A percentile compares a stretch with the other conserved stretches of the same genome.
Conservation (phyloP, 2,888 invertebrate genomes). For the Morinoia aosen region DNA sequence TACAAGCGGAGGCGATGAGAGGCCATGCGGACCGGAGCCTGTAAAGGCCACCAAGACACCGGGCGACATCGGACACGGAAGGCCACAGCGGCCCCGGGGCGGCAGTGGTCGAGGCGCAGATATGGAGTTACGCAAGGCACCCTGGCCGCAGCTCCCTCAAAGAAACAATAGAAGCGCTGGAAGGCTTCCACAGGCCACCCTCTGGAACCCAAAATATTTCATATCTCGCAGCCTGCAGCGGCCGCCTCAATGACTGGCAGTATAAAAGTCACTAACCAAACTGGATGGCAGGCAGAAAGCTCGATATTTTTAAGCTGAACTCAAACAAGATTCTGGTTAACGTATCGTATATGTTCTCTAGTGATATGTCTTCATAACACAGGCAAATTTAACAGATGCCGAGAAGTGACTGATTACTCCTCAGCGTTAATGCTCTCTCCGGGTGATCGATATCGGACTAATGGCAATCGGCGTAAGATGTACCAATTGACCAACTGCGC, state of each 20-base stretch:
- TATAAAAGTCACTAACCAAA: background rate
- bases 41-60: background rate
- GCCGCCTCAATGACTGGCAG: background rate
- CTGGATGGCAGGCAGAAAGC: background rate
- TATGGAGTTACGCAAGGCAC: constrained; percentile 19
- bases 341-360: background rate
- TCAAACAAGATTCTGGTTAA: background rate
- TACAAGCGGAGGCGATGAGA: too few relatives aligned
- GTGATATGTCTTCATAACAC: background rate
- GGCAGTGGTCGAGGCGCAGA: background rate
- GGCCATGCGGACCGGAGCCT: background rate
- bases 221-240: background rate
- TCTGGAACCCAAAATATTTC: background rate
- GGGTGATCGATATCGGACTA: background rate
- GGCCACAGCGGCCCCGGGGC: background rate
- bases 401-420: background rate
- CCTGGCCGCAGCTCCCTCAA: background rate
- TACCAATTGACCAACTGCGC: background rate
- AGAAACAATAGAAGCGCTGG: constrained; percentile 14
- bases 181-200: background rate
- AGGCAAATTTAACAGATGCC: background rate
- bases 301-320: background rate
- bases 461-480: background rate
- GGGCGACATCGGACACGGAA: constrained; percentile 5
- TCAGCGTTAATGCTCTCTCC: background rate